Evolutionary conservation across 2,888 invertebrate genomes (phyloP), one percentile per base, ranked within the genome.

Genomic region (Drosophila birchii): DNA sequence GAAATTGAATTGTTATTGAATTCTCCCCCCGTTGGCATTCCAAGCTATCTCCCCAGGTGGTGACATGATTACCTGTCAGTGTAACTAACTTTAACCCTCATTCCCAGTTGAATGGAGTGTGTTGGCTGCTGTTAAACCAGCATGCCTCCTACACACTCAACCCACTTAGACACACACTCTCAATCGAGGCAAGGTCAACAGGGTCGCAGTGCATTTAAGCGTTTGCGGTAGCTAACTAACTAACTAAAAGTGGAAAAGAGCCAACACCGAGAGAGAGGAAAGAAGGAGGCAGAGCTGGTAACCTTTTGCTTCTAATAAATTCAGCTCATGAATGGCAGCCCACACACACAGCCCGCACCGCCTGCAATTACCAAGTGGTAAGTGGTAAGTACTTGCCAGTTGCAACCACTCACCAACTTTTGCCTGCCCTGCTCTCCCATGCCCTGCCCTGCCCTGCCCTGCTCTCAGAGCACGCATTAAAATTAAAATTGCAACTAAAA

Each of bases 181-280:
- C 55, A 39, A 29, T 38, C 26, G 39, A 26, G 58, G 63, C 75
- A 86, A 88, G 84, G 86, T 84, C 83, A 84, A 86, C 70, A 76
- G 74, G 63, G 70, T 70, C 68, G 47, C 63, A 72, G 75, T 76
- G 75, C 74, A 79, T 84, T 74, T 74, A 82, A 81, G 85, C 75
- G 75, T 71, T 64, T 63, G 78, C 57, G 71, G 58, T 54, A 62
- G 61, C 69, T 60, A 62, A 61, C 69, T 74, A 78, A 78, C 69
- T 73, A 79, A 71, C 70, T 71, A 47, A 56, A 49, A 60, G 63
- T 58, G 45, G 41, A 49, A 41, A 41, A 20, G 45, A 16, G 47
- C 39, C 34, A 5, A 12, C 11, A n/a, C 16, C 41, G 36, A 69
- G 36, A 39, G 56, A 34, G 23, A 44, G 47, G 26, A 26, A 26